Base-by-base conservation (phyloP, 2,888 invertebrate species). In the Seira musarum region DNA sequence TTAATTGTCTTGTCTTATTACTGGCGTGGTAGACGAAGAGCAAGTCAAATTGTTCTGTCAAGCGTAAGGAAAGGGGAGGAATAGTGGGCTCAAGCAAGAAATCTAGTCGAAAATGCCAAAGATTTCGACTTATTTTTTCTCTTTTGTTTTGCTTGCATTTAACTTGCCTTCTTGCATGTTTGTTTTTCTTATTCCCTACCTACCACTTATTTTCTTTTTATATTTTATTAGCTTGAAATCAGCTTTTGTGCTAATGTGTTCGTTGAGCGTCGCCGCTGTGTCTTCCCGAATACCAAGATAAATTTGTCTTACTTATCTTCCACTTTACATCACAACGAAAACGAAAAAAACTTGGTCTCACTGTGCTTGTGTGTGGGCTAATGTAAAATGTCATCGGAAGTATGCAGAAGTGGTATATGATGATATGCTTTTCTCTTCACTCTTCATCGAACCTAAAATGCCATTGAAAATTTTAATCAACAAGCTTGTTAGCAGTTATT, bases 401-500 rank as follows among this genome's bases (percentile, higher is more conserved):
- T 30, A 30, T 5, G 8, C 3, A 30, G 30, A 30, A 30, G 30
- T 30, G 30, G 8, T 30, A 30, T 30, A 30, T 2, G 2, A 30
- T 8, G 30, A 30, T 30, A 2, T 30, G 30, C 30, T 30, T 30
- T 30, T 2, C 30, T 2, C 30, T 30, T 30, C 30, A 30, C 8
- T 30, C 30, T 30, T 30, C 30, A 30, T 30, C 30, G 8, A 30
- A 8, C 30, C 8, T 30, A n/a, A 30, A 30, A 30, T n/a, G 49
- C 49, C 49, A 49, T 8, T 49, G 49, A n/a, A n/a, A 49, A 49
- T 49, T 49, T 13, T 49, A 49, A 49, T 49, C 49, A 49, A n/a
- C 49, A 49, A 49, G 49, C 49, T 49, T 49, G 49, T 49, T 49
- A 49, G 49, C 49, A 8, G 49, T 49, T 49, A 49, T 49, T 49